A percentile compares a stretch with the other conserved stretches of the same genome.
Conservation (phyloP, 1,140 invertebrate genomes). For the Myzus persicae region DNA sequence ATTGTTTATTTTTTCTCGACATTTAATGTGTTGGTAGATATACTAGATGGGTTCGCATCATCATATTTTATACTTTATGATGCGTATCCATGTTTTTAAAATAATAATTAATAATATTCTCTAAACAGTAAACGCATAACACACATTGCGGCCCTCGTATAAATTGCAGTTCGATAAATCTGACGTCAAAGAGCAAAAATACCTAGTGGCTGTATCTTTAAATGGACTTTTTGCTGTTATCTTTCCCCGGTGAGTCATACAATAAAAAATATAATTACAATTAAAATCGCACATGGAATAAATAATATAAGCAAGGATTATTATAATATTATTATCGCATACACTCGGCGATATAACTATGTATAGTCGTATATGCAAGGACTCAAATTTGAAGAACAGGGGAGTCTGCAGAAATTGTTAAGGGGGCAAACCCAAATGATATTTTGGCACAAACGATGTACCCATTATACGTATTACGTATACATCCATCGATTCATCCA, state of each 20-base stretch:
- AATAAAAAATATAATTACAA: not conserved
- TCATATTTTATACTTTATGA: not conserved
- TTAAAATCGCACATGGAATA: not conserved
- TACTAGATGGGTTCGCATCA: not conserved
- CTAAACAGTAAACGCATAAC: not conserved
- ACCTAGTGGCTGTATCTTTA: not conserved
- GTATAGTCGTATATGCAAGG: too few species aligned
- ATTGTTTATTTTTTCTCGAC: not conserved
- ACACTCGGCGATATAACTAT: too few species aligned
- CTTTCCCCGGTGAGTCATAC: not conserved
- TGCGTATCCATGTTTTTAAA: not conserved
- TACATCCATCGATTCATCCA: too few species aligned
- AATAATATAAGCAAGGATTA: not conserved
- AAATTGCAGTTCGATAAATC: not conserved
- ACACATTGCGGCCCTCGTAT: not conserved
- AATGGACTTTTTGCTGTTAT: not conserved
- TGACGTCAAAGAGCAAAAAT: not conserved
- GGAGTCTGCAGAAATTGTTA: too few species aligned
- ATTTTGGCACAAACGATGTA: too few species aligned
- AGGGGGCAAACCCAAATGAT: too few species aligned
- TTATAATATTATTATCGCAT: too few species aligned
- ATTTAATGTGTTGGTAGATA: slow-evolving; percentile 13
- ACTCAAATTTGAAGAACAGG: too few species aligned
- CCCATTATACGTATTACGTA: too few species aligned
- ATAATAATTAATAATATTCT: not conserved